Evolutionary conservation across 30 jellyfish, hydroid and myxozoan species (phyloP).

Genomic region (Aurelia coerulea): DNA sequence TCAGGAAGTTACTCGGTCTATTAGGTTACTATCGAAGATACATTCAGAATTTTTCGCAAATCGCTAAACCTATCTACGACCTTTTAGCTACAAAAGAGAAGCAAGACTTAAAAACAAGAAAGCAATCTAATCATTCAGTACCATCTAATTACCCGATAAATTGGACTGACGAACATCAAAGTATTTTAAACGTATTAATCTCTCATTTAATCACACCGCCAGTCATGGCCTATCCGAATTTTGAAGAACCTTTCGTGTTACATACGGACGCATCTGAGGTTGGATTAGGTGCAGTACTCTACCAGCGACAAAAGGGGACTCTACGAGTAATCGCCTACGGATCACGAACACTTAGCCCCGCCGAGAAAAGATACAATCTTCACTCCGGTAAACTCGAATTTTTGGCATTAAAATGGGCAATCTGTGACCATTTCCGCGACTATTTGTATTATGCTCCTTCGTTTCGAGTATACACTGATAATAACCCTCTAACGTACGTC

Average conservation of each 20-base stretch:
- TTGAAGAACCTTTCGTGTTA: background rate
- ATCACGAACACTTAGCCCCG: no score
- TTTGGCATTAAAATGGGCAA: no score
- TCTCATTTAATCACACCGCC: background rate
- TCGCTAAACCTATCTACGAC: slow-evolving; percentile 50
- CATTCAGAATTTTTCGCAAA: slow-evolving; percentile 29
- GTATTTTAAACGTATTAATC: background rate
- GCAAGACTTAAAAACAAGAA: background rate
- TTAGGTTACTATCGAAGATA: slow-evolving; percentile 43
- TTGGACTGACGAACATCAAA: slow-evolving; percentile 1
- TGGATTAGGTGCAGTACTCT: no score
- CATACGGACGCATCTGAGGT: no score
- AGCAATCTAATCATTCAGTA: background rate
- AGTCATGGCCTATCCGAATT: no score
- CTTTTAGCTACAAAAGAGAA: background rate
- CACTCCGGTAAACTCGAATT: no score
- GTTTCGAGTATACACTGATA: background rate
- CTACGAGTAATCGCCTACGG: no score
- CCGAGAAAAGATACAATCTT: no score
- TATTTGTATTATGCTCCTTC: no score
- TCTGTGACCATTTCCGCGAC: no score
- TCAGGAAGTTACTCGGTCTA: slow-evolving; percentile 26
- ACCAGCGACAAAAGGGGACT: no score
- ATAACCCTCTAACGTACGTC: background rate
- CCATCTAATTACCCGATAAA: background rate